Evolutionary conservation across 2,888 invertebrate species (phyloP).

Genomic region (Acanthopleura granulata): DNA sequence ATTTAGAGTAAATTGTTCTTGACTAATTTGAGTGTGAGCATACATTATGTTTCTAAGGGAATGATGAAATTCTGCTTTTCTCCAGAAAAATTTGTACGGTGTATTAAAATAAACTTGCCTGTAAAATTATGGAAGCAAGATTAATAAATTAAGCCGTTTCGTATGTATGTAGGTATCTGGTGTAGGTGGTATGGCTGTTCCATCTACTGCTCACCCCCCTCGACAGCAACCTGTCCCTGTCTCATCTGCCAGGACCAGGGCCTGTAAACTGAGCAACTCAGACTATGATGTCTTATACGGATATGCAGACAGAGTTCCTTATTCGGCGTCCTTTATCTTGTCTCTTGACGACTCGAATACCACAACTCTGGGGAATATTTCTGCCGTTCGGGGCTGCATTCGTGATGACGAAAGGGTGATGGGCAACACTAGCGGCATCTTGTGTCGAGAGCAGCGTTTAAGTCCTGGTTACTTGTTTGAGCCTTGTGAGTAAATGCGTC

Average conservation of each 20-base stretch:
- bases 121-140: too few species aligned
- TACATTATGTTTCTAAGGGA: too few species aligned
- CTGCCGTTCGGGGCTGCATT: not conserved
- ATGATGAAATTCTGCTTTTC: too few species aligned
- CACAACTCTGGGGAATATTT: not conserved
- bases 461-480: constrained; percentile 25
- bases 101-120: too few species aligned
- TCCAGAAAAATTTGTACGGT: too few species aligned
- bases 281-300: constrained; percentile 25
- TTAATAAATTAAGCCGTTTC: too few species aligned
- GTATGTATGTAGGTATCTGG: too few species aligned
- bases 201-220: not conserved
- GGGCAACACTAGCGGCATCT: not conserved
- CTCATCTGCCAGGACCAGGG: not conserved
- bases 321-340: constrained; percentile 30
- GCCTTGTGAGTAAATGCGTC: constrained; percentile 27
- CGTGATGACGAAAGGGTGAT: not conserved
- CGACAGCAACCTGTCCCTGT: not conserved
- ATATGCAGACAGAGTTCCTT: constrained; percentile 27
- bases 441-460: constrained; percentile 17
- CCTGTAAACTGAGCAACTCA: not conserved
- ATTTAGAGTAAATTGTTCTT: too few species aligned
- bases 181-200: not conserved
- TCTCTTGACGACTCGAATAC: constrained; percentile 1
- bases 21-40: too few species aligned